Evolutionary conservation across 2,888 invertebrate genomes (phyloP).

Genomic region (Cenopis cana): DNA sequence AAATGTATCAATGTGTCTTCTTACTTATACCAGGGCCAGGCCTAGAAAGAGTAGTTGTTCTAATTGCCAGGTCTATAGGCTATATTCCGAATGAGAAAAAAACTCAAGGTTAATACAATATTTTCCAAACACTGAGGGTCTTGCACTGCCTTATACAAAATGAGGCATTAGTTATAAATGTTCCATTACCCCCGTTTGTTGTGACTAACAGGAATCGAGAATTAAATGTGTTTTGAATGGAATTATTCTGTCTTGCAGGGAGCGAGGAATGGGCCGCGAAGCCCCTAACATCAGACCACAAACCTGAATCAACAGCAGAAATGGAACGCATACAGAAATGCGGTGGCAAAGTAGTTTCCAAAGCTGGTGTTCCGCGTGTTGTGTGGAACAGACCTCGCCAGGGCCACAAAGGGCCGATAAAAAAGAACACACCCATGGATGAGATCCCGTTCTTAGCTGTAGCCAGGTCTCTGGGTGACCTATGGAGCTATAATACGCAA

Average conservation of each 20-base stretch:
- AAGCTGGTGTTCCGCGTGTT: slow-evolving; percentile 96
- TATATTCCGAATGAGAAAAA: no score
- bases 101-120: no score
- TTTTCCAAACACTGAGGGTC: no score
- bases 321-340: slow-evolving; percentile 92
- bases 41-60: no score
- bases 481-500: slow-evolving; percentile 98
- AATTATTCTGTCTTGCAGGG: slow-evolving; percentile 60
- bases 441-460: slow-evolving; percentile 98
- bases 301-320: slow-evolving; percentile 95
- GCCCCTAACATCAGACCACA: slow-evolving; percentile 96
- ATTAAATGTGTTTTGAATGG: neutral
- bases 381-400: slow-evolving; percentile 98
- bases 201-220: neutral
- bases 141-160: no score
- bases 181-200: no score
- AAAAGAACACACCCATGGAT: slow-evolving; percentile 95
- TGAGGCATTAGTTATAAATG: no score
- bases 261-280: slow-evolving; percentile 91
- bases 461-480: slow-evolving; percentile 97
- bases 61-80: no score
- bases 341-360: slow-evolving; percentile 90
- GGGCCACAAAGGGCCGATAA: slow-evolving; percentile 92
- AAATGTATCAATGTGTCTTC: no score
- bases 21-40: no score